These are phyloP conservation scores for Lasioglossum malachurum DNA, from an alignment of 2,888 invertebrate genomes.

Conservation along the genomic window DNA sequence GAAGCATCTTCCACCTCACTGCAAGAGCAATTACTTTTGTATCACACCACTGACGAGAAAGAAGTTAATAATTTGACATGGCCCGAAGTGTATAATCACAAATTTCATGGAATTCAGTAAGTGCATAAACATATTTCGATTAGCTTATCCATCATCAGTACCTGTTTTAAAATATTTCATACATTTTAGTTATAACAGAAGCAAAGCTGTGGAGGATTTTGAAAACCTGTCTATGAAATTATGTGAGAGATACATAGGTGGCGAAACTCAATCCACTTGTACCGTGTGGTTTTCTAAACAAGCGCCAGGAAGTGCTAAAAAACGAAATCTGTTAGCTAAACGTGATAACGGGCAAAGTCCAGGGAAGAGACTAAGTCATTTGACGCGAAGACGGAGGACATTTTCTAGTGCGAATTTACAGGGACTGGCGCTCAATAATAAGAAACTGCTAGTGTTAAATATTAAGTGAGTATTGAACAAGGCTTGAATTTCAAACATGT, in stretches of 20 bases:
- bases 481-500: neutral
- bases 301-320: slow-evolving; percentile 88
- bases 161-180: neutral
- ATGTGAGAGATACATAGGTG: slow-evolving; percentile 90
- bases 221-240: slow-evolving; percentile 89
- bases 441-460: slow-evolving; percentile 88
- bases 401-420: slow-evolving; percentile 91
- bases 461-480: slow-evolving; percentile 86
- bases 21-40: slow-evolving; percentile 74
- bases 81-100: slow-evolving; percentile 88
- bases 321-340: slow-evolving; percentile 87
- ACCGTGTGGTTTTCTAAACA: slow-evolving; percentile 87
- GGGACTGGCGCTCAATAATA: slow-evolving; percentile 79
- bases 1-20: slow-evolving; percentile 1
- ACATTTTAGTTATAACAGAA: slow-evolving; percentile 89
- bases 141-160: neutral
- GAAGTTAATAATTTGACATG: slow-evolving; percentile 85
- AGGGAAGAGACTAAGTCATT: slow-evolving; percentile 91
- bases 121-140: slow-evolving; percentile 77
- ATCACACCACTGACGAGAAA: slow-evolving; percentile 79
- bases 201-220: slow-evolving; percentile 89
- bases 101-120: slow-evolving; percentile 91
- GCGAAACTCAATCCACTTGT: slow-evolving; percentile 90
- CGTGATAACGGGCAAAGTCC: slow-evolving; percentile 88
- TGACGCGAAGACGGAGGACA: slow-evolving; percentile 90